Evolutionary conservation across 2,113 vertebrate genomes (phyloP), one percentile per base, ranked within the genome.

Genomic region (Hylia prasina): DNA sequence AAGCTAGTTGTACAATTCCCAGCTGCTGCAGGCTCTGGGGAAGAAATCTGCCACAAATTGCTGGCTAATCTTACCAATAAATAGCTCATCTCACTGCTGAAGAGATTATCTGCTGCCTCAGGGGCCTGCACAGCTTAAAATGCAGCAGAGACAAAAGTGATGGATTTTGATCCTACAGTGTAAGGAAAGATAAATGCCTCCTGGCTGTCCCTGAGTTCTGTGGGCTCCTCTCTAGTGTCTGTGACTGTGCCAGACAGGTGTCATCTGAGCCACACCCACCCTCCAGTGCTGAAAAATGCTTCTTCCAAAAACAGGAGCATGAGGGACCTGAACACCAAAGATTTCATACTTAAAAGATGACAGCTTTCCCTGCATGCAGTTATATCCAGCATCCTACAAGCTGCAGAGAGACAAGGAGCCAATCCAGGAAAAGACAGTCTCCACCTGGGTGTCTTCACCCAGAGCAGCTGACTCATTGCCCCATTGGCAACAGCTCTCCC

Each of bases 201-300:
- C 53, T 30, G 53, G 61, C 56, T 72, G 16, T 7, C 17, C 25
- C 45, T 33, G n/a, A 14, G 6, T 42, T 31, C 58, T 54, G 8
- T 0, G 2, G 45, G 63, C 51, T 40, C 65, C 57, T 57, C 81
- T 28, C 39, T 13, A 4, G 9, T 7, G 21, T 15, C 42, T 47
- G 2, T 39, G 68, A 33, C 22, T 0, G 1, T 33, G 71, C 18
- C 50, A 39, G 10, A 31, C 37, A 4, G 35, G 51, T 15, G 63
- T 5, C n/a, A 35, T 1, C 39, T 9, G 30, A 63, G 65, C 42
- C 66, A 33, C 44, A 24, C 11, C 4, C 9, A n/a, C 15, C 39
- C 22, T 22, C 23, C 0, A 0, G 30, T 8, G 35, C 64, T 31
- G 20, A 40, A 37, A 58, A 58, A 79, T 2, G 15, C 20, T 64